A percentile compares a stretch with the other conserved stretches of the same genome.
These are phyloP conservation scores for Tamias sibiricus DNA, from an alignment of 2,113 vertebrate genomes.

Conservation along the genomic window DNA sequence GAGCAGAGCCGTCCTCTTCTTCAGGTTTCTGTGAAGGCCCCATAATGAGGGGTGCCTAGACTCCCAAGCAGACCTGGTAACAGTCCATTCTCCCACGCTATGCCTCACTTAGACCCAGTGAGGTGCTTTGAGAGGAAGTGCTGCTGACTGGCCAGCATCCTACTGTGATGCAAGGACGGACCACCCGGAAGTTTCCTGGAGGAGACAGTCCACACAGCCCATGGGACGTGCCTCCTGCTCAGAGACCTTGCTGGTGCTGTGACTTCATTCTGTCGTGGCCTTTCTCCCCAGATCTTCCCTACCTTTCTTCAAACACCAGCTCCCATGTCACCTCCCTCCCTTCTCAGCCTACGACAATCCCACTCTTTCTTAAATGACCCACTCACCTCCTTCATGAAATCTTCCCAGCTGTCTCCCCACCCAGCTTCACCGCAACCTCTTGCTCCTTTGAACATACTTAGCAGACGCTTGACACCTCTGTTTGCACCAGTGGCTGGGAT, in stretches of 20 bases:
- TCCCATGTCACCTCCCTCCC: too few species aligned
- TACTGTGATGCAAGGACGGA: neutral
- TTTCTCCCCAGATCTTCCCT: too few species aligned
- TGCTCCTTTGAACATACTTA: neutral
- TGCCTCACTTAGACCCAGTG: neutral
- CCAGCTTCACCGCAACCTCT: neutral
- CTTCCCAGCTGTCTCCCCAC: neutral
- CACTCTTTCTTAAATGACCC: too few species aligned
- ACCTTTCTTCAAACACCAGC: too few species aligned
- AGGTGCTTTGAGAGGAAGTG: neutral
- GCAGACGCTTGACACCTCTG: neutral
- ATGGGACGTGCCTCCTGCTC: neutral
- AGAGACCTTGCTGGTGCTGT: neutral
- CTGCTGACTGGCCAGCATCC: neutral
- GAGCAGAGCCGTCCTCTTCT: neutral
- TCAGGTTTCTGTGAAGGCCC: neutral
- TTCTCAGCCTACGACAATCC: too few species aligned
- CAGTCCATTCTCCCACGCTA: neutral
- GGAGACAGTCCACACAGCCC: neutral
- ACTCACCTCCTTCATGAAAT: too few species aligned
- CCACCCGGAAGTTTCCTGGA: neutral
- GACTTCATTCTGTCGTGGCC: neutral
- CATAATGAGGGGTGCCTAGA: neutral
- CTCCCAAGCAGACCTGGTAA: neutral
- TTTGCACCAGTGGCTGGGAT: fast-evolving